Percentiles rank a stretch among this genome's conserved stretches.
phyloP scores from a whole-genome alignment of 2,797 vertebrate genomes.

The Protonibea diacanthus region DNA sequence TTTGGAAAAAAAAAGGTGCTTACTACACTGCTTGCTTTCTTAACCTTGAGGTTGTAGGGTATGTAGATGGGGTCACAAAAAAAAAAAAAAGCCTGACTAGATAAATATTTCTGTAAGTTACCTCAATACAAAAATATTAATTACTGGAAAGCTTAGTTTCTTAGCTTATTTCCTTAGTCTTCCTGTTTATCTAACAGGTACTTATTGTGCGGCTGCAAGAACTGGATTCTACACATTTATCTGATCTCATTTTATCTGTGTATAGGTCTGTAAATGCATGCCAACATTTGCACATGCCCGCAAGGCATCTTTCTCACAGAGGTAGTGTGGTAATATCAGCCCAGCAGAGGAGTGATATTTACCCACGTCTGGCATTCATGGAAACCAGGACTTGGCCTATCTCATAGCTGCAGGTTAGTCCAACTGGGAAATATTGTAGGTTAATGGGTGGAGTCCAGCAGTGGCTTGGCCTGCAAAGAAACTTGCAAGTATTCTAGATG shows the following conservation, averaged over 20 bases:
- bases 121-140: too few relatives aligned
- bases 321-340: not conserved
- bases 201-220: not conserved
- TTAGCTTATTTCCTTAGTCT: not conserved
- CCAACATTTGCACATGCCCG: not conserved
- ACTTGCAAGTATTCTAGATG: constrained; percentile 49
- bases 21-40: too few relatives aligned
- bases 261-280: not conserved
- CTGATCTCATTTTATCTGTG: not conserved
- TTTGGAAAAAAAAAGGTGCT: not conserved
- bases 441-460: constrained; percentile 29
- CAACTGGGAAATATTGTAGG: constrained; percentile 52
- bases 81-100: too few relatives aligned
- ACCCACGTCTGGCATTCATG: constrained; percentile 46
- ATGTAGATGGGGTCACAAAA: not conserved
- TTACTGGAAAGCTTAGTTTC: too few relatives aligned
- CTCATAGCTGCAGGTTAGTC: constrained; percentile 58
- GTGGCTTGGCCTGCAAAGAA: constrained; percentile 15
- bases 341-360: constrained; percentile 44
- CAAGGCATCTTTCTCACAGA: not conserved
- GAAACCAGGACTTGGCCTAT: constrained; percentile 52
- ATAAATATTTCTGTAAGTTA: too few relatives aligned
- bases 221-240: not conserved
- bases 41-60: not conserved
- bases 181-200: not conserved